phyloP scores from a whole-genome alignment of 2,888 invertebrate species.

The Aelia acuminata region DNA sequence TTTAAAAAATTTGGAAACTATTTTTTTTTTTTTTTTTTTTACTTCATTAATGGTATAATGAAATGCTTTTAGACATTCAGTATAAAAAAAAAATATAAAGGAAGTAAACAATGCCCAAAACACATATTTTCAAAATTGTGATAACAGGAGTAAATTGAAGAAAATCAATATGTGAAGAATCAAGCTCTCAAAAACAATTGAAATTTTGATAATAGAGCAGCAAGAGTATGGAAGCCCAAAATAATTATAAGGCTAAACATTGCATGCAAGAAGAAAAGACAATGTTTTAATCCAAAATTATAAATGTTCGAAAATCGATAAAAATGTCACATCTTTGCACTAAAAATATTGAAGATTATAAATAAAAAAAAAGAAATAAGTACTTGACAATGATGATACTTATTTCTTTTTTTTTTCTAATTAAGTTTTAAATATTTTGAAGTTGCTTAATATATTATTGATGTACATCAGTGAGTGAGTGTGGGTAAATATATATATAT shows the following conservation, averaged over 20 bases:
- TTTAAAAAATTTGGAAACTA: too few relatives aligned
- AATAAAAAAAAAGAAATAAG: constrained; percentile 14
- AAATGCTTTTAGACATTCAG: too few relatives aligned
- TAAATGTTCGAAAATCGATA: not conserved
- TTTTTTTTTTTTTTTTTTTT: too few relatives aligned
- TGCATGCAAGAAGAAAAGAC: not conserved
- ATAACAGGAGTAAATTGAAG: not conserved
- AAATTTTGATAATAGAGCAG: not conserved
- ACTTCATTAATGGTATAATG: too few relatives aligned
- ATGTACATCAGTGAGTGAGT: not conserved
- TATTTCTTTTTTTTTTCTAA: not conserved
- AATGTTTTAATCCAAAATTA: not conserved
- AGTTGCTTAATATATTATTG: not conserved
- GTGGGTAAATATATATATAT: not conserved
- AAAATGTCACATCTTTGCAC: not conserved
- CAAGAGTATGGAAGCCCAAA: not conserved
- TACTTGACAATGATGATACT: constrained; percentile 23
- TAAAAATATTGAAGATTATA: not conserved
- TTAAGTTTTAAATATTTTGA: not conserved
- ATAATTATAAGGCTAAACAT: not conserved
- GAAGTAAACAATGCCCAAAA: not conserved
- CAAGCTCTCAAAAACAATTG: not conserved
- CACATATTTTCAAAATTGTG: not conserved
- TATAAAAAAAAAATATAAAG: not conserved
- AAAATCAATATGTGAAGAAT: not conserved